Evolutionary conservation across 2,797 vertebrate species (phyloP).

Genomic region (Xenopus petersii): DNA sequence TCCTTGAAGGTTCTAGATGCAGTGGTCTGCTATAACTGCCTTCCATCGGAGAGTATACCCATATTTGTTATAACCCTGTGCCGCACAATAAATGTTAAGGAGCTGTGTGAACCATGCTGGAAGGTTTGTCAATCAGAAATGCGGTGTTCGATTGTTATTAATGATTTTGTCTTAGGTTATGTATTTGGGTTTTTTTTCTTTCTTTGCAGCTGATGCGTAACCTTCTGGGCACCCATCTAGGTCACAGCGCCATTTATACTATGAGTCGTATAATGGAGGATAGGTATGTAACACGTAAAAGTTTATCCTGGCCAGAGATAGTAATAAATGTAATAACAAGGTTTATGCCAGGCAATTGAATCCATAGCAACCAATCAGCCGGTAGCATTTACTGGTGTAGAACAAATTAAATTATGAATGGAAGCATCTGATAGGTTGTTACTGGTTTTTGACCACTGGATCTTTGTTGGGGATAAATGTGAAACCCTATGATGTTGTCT

Average conservation of each 20-base stretch:
- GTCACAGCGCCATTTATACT: constrained; percentile 95
- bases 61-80: constrained; percentile 93
- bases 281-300: constrained; percentile 62
- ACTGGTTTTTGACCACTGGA: too few relatives aligned
- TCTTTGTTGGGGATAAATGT: too few relatives aligned
- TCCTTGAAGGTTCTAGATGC: constrained; percentile 93
- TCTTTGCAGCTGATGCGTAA: constrained; percentile 90
- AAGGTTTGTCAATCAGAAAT: constrained; percentile 71
- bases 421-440: too few relatives aligned
- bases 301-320: too few relatives aligned
- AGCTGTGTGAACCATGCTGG: constrained; percentile 97
- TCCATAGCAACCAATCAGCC: too few relatives aligned
- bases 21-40: constrained; percentile 94
- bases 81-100: constrained; percentile 93
- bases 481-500: too few relatives aligned
- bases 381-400: too few relatives aligned
- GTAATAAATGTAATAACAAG: too few relatives aligned
- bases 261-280: constrained; percentile 98
- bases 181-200: not conserved
- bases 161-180: too few relatives aligned
- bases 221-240: constrained; percentile 92
- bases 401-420: too few relatives aligned
- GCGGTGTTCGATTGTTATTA: too few relatives aligned
- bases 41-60: constrained; percentile 89
- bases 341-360: too few relatives aligned